Conservation (phyloP, 2,797 vertebrate species). For the Mormyrops boulengeri region DNA sequence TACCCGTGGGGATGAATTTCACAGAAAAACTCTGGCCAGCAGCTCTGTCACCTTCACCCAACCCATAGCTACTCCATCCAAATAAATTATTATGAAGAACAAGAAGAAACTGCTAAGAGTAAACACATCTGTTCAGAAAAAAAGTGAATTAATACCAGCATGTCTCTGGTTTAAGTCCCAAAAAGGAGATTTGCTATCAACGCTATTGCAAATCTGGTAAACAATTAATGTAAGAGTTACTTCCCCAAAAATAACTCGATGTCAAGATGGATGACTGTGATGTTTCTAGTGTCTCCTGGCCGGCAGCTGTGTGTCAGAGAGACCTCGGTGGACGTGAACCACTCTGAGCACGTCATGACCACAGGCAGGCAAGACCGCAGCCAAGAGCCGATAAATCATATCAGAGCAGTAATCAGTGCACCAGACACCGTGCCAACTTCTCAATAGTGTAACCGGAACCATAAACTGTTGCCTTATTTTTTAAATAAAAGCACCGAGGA, state of each 20-base stretch:
- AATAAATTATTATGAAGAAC: neutral
- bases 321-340: constrained; percentile 36
- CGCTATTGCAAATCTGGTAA: neutral
- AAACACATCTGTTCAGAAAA: neutral
- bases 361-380: constrained; percentile 46
- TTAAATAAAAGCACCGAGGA: neutral
- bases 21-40: neutral
- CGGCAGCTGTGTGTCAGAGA: constrained; percentile 33
- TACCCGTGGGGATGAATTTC: neutral
- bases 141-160: neutral
- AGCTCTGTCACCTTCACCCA: neutral
- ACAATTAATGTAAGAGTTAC: neutral
- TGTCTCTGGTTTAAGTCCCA: neutral
- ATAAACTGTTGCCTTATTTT: neutral
- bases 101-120: neutral
- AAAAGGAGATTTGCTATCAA: neutral
- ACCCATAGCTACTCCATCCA: neutral
- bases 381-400: constrained; percentile 27
- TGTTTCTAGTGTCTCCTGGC: neutral
- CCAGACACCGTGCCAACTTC: neutral
- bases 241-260: neutral
- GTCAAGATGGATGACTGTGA: neutral
- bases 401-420: neutral
- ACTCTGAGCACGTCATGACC: constrained; percentile 40
- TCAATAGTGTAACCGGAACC: neutral